Evolutionary conservation across 2,888 invertebrate genomes (phyloP), one percentile per base, ranked within the genome.

Genomic region (Apamea monoglypha): DNA sequence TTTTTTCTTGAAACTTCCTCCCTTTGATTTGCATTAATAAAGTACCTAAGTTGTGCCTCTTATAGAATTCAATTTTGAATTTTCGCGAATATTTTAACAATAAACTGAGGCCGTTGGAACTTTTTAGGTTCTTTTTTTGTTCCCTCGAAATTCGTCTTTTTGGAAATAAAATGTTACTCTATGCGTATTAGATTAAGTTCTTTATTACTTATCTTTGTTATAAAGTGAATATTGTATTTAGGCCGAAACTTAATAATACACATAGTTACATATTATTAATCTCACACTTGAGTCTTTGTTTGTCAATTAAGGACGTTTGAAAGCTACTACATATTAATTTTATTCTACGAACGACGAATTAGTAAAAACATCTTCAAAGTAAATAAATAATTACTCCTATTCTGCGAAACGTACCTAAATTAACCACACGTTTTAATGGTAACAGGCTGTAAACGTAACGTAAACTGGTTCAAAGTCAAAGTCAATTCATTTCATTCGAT

Each of bases 11-110:
- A 77, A 89, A 73, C 70, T 82, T 85, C 12, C n/a, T 76, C 72
- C 69, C 61, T 87, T 78, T 80, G 82, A 85, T 85, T 89, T 82
- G 67, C 79, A 82, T 89, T 78, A 79, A 80, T 83, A 85, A 83
- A 82, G 67, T 63, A 73, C 53, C 73, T 68, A 68, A 81, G 73
- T 73, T n/a, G 63, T 61, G 64, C 67, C 68, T 74, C 59, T 59
- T n/a, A n/a, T n/a, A 72, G 61, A 83, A 87, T 87, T 81, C 69
- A 84, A 84, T 81, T 83, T 85, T 47, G 50, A 85, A 69, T 71
- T 77, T 77, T 76, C 47, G 44, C 16, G 80, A 82, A 85, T 80
- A 81, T 88, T 88, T 82, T 81, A 81, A 82, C 78, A 66, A 76
- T 81, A 76, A 82, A 78, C 67, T 82, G 47, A 29, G 56, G 36